Percentiles rank a stretch among this genome's conserved stretches.
Evolutionary conservation across 2,888 invertebrate genomes (phyloP).

Genomic region (Pseudococcus jackbeardsleyi): DNA sequence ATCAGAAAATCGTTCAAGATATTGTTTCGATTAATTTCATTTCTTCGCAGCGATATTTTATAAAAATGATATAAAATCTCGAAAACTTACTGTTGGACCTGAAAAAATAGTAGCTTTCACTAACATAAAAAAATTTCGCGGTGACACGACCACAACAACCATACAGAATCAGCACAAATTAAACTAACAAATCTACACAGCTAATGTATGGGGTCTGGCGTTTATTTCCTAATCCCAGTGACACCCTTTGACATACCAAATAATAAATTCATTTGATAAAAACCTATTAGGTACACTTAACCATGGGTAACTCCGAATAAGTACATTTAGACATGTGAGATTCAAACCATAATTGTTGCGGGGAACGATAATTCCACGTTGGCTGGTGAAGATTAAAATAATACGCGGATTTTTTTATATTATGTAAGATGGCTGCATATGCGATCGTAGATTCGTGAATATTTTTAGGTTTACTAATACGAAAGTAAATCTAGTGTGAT

Average conservation of each 20-base stretch:
- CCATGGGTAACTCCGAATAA: neutral
- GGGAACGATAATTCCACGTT: neutral
- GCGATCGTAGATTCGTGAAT: no score
- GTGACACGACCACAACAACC: neutral
- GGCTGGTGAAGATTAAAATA: neutral
- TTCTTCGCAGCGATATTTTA: neutral
- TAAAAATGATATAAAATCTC: neutral
- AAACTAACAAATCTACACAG: neutral
- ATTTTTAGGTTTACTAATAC: no score
- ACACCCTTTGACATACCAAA: constrained; percentile 40
- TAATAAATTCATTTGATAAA: constrained; percentile 54
- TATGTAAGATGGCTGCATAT: neutral
- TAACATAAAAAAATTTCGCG: constrained; percentile 36
- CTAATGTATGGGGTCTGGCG: neutral
- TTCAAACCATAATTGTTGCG: neutral
- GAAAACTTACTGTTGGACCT: constrained; percentile 57
- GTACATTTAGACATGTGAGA: neutral
- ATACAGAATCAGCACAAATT: neutral
- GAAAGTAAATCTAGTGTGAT: no score
- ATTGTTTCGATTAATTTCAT: neutral
- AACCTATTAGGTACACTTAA: constrained; percentile 35
- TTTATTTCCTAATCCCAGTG: constrained; percentile 46
- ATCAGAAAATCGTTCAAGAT: no score
- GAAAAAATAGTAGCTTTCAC: constrained; percentile 56
- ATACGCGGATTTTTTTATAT: neutral